These are phyloP conservation scores for Danio albolineatus DNA, from an alignment of 2,797 vertebrate genomes.

Conservation along the genomic window DNA sequence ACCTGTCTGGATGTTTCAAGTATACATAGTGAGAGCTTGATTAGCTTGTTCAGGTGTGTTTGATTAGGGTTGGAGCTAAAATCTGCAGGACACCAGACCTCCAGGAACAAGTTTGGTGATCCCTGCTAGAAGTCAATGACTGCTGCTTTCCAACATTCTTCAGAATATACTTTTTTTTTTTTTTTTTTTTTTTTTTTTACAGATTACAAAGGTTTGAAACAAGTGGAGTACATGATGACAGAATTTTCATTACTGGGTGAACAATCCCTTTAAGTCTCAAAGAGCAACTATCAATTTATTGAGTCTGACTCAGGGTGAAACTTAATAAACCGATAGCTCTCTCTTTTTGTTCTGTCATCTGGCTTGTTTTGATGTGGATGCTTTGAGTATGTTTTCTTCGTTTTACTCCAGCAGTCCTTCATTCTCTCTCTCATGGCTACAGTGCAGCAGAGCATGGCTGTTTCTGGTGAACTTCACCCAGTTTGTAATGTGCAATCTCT, in stretches of 20 bases:
- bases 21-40: too few relatives aligned
- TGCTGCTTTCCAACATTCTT: too few relatives aligned
- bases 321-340: too few relatives aligned
- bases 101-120: too few relatives aligned
- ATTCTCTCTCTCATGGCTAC: constrained; percentile 19
- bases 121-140: too few relatives aligned
- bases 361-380: constrained; percentile 7
- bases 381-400: constrained; percentile 10
- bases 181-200: too few relatives aligned
- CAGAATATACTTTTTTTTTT: too few relatives aligned
- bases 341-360: not conserved
- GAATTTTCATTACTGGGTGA: not conserved
- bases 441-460: constrained; percentile 24
- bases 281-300: not conserved
- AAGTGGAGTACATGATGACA: not conserved
- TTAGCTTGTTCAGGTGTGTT: too few relatives aligned
- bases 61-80: too few relatives aligned
- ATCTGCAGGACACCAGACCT: too few relatives aligned
- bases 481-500: constrained; percentile 36
- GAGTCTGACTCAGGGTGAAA: not conserved
- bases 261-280: not conserved
- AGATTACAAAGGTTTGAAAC: too few relatives aligned
- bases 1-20: too few relatives aligned
- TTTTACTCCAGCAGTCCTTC: constrained; percentile 3
- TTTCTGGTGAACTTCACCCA: constrained; percentile 20